A percentile compares a stretch with the other conserved stretches of the same genome.
These are phyloP conservation scores for Dysdera silvatica DNA, from an alignment of 1,140 invertebrate species.

Conservation along the genomic window DNA sequence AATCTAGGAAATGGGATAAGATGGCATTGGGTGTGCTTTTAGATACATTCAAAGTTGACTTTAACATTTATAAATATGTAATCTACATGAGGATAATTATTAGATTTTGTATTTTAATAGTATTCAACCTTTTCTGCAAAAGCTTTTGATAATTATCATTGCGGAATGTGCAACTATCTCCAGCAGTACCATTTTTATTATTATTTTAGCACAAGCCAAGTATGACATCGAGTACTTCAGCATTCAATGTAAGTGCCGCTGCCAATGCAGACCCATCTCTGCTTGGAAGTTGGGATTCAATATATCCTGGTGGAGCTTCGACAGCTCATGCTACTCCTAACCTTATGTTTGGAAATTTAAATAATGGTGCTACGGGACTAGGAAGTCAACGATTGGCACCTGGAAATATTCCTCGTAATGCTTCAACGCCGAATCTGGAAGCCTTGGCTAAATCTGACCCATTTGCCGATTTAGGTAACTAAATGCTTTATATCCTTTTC, in stretches of 20 bases:
- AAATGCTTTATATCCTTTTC: not conserved
- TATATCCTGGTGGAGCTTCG: slow-evolving; percentile 9
- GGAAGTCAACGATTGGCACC: slow-evolving; percentile 4
- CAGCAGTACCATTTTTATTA: too few species aligned
- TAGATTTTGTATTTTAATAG: too few species aligned
- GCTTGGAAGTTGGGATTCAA: slow-evolving; percentile 29
- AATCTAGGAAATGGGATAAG: too few species aligned
- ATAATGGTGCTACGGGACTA: slow-evolving; percentile 2
- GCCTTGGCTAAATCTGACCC: slow-evolving; percentile 45
- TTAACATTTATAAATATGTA: too few species aligned
- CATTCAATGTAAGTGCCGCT: slow-evolving; percentile 28
- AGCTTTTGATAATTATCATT: too few species aligned
- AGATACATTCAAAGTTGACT: too few species aligned
- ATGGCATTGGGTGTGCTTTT: too few species aligned
- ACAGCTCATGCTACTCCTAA: not conserved
- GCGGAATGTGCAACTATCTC: too few species aligned
- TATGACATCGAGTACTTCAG: slow-evolving; percentile 29
- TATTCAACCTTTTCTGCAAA: too few species aligned
- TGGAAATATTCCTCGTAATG: slow-evolving; percentile 48
- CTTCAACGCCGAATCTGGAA: slow-evolving; percentile 53
- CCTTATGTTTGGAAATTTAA: too few species aligned
- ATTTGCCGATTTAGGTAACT: slow-evolving; percentile 50
- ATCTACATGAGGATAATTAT: too few species aligned
- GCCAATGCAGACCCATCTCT: slow-evolving; percentile 23
- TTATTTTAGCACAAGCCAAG: slow-evolving; percentile 23